phyloP scores from a whole-genome alignment of 2,113 vertebrate genomes.

The Gavialis gangeticus region DNA sequence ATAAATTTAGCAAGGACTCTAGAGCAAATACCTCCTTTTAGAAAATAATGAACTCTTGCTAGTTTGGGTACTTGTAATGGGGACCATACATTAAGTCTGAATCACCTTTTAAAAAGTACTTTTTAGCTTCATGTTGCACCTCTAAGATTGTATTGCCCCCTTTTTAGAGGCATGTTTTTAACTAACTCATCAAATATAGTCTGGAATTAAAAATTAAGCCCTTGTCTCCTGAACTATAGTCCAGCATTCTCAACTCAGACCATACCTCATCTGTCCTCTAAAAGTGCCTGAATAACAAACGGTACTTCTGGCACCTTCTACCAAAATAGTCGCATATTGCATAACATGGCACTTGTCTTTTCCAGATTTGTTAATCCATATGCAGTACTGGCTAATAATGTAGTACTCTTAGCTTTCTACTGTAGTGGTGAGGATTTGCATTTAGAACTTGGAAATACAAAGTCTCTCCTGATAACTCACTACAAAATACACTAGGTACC shows the following conservation, averaged over 20 bases:
- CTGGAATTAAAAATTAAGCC: accelerated
- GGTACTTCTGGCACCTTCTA: not conserved
- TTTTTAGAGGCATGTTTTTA: not conserved
- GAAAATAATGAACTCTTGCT: not conserved
- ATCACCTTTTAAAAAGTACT: not conserved
- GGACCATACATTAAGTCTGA: not conserved
- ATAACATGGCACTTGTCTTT: not conserved
- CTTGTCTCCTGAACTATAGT: not conserved
- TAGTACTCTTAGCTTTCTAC: not conserved
- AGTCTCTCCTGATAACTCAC: not conserved
- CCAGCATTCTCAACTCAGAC: not conserved
- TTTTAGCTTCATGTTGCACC: not conserved
- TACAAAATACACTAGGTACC: not conserved
- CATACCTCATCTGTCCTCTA: not conserved
- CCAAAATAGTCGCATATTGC: not conserved
- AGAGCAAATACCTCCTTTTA: not conserved
- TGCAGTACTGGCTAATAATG: not conserved
- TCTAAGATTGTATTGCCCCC: not conserved
- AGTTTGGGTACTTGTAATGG: not conserved
- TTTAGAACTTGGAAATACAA: not conserved
- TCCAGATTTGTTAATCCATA: not conserved
- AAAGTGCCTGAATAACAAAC: not conserved
- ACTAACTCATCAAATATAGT: not conserved
- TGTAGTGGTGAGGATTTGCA: not conserved
- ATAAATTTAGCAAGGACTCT: not conserved